A percentile compares a stretch with the other conserved stretches of the same genome.
phyloP scores from a whole-genome alignment of 2,797 vertebrate genomes.

The Ctenosaura bakeri region DNA sequence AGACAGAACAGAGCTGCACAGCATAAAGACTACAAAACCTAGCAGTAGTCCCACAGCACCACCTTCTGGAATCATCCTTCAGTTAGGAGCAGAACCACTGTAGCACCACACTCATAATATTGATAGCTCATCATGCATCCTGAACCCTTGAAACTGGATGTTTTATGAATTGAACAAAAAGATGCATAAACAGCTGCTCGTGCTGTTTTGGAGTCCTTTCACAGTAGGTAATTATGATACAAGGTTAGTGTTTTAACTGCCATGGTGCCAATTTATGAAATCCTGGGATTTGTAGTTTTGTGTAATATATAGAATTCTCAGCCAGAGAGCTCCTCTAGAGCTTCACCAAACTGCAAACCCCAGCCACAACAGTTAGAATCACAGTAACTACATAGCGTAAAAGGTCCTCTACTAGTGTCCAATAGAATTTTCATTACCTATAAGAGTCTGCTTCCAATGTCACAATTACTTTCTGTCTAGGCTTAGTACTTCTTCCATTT shows the following conservation, averaged over 20 bases:
- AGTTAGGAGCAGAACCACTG: neutral
- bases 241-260: no score
- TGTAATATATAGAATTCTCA: no score
- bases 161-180: neutral
- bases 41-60: slow-evolving; percentile 4
- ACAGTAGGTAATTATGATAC: no score
- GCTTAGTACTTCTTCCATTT: neutral
- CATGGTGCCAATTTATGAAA: no score
- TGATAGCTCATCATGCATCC: neutral
- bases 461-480: neutral
- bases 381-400: no score
- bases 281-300: no score
- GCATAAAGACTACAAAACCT: neutral
- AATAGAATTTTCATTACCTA: neutral
- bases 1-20: neutral
- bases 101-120: neutral
- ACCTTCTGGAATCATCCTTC: neutral
- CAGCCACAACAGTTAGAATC: no score
- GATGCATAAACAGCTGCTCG: neutral
- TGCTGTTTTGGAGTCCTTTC: neutral
- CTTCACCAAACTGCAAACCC: no score
- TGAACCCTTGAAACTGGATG: neutral
- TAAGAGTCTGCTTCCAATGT: neutral
- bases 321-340: no score
- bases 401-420: neutral